Evolutionary conservation across 2,888 invertebrate genomes (phyloP).

Genomic region (Sipunculus nudus): DNA sequence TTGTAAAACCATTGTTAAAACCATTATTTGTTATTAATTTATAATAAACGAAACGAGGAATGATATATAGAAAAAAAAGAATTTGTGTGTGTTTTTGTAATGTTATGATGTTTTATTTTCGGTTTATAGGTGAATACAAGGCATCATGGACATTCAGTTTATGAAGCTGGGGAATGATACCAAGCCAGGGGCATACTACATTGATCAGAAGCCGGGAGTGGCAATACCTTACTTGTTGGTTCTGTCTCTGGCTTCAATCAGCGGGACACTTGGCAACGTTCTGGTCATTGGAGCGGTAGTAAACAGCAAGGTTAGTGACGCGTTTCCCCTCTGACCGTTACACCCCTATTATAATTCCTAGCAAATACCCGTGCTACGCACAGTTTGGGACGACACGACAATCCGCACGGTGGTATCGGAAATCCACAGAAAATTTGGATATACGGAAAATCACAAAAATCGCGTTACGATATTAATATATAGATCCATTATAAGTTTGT

Average conservation of each 20-base stretch:
- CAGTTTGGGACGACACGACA: too few relatives aligned
- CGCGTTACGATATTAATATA: too few relatives aligned
- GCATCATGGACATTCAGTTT: conserved; percentile 4
- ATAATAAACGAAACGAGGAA: too few relatives aligned
- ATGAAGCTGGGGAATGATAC: neutral
- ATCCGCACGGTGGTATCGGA: too few relatives aligned
- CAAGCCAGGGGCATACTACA: neutral
- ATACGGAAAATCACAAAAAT: too few relatives aligned
- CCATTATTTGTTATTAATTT: too few relatives aligned
- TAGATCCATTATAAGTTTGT: too few relatives aligned
- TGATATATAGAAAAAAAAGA: too few relatives aligned
- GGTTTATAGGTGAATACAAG: neutral
- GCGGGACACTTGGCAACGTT: conserved; percentile 8
- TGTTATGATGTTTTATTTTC: neutral
- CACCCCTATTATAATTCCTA: neutral
- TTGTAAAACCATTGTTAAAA: too few relatives aligned
- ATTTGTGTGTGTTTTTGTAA: too few relatives aligned
- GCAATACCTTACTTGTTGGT: conserved; percentile 8
- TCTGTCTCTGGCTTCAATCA: neutral
- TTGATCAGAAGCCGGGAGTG: conserved; percentile 5
- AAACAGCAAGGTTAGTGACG: conserved; percentile 11
- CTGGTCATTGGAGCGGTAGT: conserved; percentile 12
- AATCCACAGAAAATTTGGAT: too few relatives aligned
- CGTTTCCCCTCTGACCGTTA: neutral
- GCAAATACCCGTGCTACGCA: too few relatives aligned